Conservation (phyloP, 2,888 invertebrate species). For the Lasioglossum figueresi region DNA sequence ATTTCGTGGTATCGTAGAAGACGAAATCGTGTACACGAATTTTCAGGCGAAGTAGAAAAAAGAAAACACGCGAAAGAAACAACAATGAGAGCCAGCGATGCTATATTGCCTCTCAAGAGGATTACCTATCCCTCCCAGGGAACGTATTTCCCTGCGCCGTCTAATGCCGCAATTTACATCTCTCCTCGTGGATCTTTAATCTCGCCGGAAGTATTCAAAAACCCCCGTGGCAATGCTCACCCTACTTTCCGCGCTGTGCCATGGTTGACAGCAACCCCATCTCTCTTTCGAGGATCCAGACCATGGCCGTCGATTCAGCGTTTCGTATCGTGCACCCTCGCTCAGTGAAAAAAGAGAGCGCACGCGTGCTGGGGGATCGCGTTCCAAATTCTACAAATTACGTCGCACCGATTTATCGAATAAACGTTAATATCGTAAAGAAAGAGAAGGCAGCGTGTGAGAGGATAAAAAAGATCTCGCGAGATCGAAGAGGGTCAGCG, state of each 20-base stretch:
- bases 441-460: not conserved
- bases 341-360: not conserved
- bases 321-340: not conserved
- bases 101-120: not conserved
- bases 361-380: no score
- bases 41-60: not conserved
- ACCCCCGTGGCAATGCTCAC: not conserved
- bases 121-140: not conserved
- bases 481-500: conserved; percentile 43
- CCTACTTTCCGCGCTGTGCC: not conserved
- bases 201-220: conserved; percentile 8
- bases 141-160: not conserved
- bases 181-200: conserved; percentile 16
- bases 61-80: not conserved
- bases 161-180: conserved; percentile 4
- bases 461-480: conserved; percentile 23
- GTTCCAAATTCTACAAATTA: no score
- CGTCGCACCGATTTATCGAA: no score
- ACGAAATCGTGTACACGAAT: not conserved
- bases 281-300: not conserved
- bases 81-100: not conserved
- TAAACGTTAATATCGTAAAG: no score
- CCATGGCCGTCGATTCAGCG: not conserved
- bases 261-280: not conserved
- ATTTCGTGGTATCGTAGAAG: no score